Evolutionary conservation across 1,140 invertebrate species (phyloP).

Genomic region (Tigriopus japonicus): DNA sequence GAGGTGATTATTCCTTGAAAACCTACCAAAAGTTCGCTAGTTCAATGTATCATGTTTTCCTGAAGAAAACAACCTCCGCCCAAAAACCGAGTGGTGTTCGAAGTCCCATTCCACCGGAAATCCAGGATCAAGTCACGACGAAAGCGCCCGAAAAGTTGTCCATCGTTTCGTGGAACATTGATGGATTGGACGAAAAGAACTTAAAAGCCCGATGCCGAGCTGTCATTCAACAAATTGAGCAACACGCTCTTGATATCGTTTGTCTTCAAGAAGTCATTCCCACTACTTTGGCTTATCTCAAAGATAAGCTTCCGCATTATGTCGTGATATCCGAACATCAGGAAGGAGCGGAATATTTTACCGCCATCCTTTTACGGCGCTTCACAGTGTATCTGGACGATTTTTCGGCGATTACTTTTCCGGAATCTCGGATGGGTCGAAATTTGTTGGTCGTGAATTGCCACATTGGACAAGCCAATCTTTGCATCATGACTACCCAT

Average conservation of each 20-base stretch:
- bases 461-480: slow-evolving; percentile 27
- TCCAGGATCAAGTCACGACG: not conserved
- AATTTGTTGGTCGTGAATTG: slow-evolving; percentile 33
- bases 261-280: slow-evolving; percentile 42
- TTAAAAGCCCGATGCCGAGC: slow-evolving; percentile 32
- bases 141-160: slow-evolving; percentile 19
- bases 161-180: slow-evolving; percentile 40
- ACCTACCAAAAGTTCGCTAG: too few species aligned
- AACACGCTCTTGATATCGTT: slow-evolving; percentile 30
- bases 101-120: too few species aligned
- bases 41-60: too few species aligned
- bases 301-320: slow-evolving; percentile 25
- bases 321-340: slow-evolving; percentile 22
- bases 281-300: slow-evolving; percentile 25
- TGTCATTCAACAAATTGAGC: slow-evolving; percentile 31
- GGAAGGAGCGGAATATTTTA: slow-evolving; percentile 28
- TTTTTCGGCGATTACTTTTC: slow-evolving; percentile 28
- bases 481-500: slow-evolving; percentile 35
- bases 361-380: slow-evolving; percentile 29
- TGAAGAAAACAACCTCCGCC: too few species aligned
- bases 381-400: slow-evolving; percentile 27
- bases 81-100: too few species aligned
- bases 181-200: slow-evolving; percentile 37
- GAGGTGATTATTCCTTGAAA: not conserved
- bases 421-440: slow-evolving; percentile 30